Percentiles rank a stretch among this genome's conserved stretches.
These are phyloP conservation scores for Phyllostomus discolor DNA, from an alignment of 2,113 vertebrate genomes.

Conservation along the genomic window DNA sequence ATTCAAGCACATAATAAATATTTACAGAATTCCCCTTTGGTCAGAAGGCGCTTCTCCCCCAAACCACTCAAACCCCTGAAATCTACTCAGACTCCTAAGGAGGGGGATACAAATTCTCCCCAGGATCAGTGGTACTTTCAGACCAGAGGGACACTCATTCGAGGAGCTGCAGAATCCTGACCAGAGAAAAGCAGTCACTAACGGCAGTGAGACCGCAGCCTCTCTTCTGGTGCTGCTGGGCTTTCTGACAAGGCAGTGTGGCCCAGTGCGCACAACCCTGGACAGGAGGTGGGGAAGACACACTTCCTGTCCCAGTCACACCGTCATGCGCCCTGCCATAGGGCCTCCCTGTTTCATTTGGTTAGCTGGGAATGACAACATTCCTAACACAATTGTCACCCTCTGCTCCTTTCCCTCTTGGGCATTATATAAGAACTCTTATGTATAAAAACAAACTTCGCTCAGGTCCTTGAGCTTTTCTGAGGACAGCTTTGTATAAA, in stretches of 20 bases:
- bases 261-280: not conserved
- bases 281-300: not conserved
- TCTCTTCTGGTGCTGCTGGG: not conserved
- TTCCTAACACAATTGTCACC: conserved; percentile 42
- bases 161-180: not conserved
- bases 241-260: not conserved
- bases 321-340: rapidly evolving
- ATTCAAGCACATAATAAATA: conserved; percentile 16
- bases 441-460: conserved; percentile 48
- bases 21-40: conserved; percentile 12
- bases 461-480: conserved; percentile 65
- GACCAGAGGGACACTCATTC: not conserved
- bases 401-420: not conserved
- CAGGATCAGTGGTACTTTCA: not conserved
- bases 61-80: not conserved
- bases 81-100: not conserved
- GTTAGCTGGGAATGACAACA: not conserved
- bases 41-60: not conserved
- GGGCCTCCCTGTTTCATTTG: conserved; percentile 2
- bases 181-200: not conserved
- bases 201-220: not conserved
- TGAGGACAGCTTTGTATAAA: conserved; percentile 62
- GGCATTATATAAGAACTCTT: conserved; percentile 50
- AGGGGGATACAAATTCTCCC: not conserved
- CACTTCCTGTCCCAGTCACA: not conserved